phyloP scores from a whole-genome alignment of 2,113 vertebrate genomes.

The Pluvianellus socialis region DNA sequence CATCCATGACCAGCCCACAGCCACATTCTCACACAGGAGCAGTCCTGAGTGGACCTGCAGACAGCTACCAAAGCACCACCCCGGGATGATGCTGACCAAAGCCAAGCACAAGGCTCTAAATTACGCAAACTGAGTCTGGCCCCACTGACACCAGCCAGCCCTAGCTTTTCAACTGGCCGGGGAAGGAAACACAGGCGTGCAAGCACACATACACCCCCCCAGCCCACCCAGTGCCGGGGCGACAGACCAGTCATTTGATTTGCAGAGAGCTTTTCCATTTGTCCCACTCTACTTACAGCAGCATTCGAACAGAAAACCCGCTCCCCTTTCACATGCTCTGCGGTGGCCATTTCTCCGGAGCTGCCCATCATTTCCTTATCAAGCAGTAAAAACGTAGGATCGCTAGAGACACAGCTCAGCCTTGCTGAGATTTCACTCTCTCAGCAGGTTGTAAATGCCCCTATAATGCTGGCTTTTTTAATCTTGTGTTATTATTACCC shows the following conservation, averaged over 20 bases:
- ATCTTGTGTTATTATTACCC: slow-evolving; percentile 73
- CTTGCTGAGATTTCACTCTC: slow-evolving; percentile 65
- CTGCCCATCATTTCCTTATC: slow-evolving; percentile 69
- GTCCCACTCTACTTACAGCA: not conserved
- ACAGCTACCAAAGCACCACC: not conserved
- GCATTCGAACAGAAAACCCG: not conserved
- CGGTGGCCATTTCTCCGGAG: slow-evolving; percentile 35
- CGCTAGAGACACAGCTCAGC: slow-evolving; percentile 43
- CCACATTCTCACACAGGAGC: not conserved
- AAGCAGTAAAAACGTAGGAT: slow-evolving; percentile 53
- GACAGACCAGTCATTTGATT: not conserved
- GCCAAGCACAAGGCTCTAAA: not conserved
- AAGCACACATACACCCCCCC: not conserved
- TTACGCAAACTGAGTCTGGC: not conserved
- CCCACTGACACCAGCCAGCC: not conserved
- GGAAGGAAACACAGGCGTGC: not conserved
- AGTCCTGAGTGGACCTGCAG: not conserved
- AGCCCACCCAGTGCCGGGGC: not conserved
- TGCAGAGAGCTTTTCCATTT: slow-evolving; percentile 12
- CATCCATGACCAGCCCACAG: not conserved
- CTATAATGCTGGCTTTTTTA: slow-evolving; percentile 71
- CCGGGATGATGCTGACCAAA: not conserved
- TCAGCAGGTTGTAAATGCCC: slow-evolving; percentile 65
- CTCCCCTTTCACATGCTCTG: slow-evolving; percentile 39
- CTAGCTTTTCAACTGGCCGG: not conserved